These are phyloP conservation scores for Euzophera pinguis DNA, from an alignment of 2,888 invertebrate genomes.

Conservation along the genomic window DNA sequence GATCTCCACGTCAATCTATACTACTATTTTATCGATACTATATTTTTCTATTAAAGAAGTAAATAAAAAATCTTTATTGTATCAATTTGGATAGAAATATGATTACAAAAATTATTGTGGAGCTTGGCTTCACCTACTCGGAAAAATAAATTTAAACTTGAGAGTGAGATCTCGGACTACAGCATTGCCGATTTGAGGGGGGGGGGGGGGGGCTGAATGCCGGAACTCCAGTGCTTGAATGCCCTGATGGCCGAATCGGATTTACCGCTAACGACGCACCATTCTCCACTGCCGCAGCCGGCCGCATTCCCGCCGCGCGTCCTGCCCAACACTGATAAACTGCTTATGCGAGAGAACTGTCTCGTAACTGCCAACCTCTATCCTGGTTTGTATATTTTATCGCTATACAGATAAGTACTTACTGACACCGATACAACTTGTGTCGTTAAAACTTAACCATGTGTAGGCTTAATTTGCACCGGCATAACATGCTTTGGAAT, in stretches of 20 bases:
- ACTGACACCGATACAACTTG: too few species aligned
- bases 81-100: too few species aligned
- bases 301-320: constrained; percentile 40
- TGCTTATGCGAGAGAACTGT: constrained; percentile 6
- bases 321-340: constrained; percentile 50
- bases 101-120: too few species aligned
- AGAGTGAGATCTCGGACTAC: not conserved
- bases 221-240: constrained; percentile 44
- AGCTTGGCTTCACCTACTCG: not conserved
- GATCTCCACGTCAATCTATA: too few species aligned
- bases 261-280: constrained; percentile 71
- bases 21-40: too few species aligned
- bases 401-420: too few species aligned
- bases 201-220: constrained; percentile 41
- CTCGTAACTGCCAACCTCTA: constrained; percentile 20
- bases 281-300: constrained; percentile 46
- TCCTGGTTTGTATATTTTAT: constrained; percentile 15
- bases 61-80: too few species aligned
- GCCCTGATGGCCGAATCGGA: constrained; percentile 67
- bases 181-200: constrained; percentile 37
- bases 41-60: too few species aligned
- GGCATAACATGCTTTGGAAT: too few species aligned
- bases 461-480: too few species aligned
- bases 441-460: too few species aligned
- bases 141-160: not conserved